Base-by-base conservation (phyloP, 2,888 invertebrate genomes). In the Trachelus iudaicus region DNA sequence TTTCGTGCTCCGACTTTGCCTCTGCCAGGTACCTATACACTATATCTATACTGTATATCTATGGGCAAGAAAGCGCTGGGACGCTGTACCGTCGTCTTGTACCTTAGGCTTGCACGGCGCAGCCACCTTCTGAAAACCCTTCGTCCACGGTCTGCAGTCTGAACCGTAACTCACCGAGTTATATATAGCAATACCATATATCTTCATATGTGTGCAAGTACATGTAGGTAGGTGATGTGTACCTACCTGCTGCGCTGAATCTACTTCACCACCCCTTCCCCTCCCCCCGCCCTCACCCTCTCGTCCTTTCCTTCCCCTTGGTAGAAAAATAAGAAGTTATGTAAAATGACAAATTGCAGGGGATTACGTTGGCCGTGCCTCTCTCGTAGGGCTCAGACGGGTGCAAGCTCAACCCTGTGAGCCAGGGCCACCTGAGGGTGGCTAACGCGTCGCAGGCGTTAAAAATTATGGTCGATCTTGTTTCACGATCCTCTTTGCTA, bases 291-390 rank as follows among this genome's bases (percentile, higher is more conserved):
- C 69, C 69, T 69, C 3, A 3, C 13, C 13, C 37, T 13, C 35
- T 37, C 13, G 12, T 12, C 12, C 12, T 35, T 35, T 13, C 15
- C 40, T 6, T 6, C 15, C 1, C 15, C 12, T 35, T 35, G 77
- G 77, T 40, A 79, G 79, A 82, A 85, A 88, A 88, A 86, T 86
- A 86, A 86, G 82, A 83, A 86, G 82, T 85, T 80, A 80, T 78
- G 83, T 76, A 76, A 81, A 82, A 87, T 88, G 87, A 89, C 87
- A 86, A 89, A 89, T 89, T 85, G 85, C 81, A 80, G 69, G 75
- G 85, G 86, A 88, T 88, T 86, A 86, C 83, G 79, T 85, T 83
- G 82, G 80, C 79, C 79, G 33, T 31, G 68, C 79, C 80, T 77
- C 40, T 40, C 40, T 40, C 40, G 15, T 15, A 40, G 40, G 40